Percentiles rank a stretch among this genome's conserved stretches.
Conservation (phyloP, 2,888 invertebrate species). For the Drosophila formosana region DNA sequence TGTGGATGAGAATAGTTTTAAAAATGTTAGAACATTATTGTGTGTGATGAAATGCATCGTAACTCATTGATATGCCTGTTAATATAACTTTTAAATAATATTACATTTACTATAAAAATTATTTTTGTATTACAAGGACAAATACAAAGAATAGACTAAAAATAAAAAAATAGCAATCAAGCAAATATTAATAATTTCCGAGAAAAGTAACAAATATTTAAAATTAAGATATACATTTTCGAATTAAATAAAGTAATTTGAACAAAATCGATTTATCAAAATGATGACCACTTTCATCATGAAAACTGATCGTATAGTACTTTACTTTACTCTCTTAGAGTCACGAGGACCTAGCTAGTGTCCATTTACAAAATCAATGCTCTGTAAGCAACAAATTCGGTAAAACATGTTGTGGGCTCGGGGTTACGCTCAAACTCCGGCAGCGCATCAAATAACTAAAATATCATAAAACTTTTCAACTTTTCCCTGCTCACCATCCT, state of each 20-base stretch:
- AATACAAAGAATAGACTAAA: too few relatives aligned
- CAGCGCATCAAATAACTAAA: constrained; percentile 63
- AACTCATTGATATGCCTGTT: not conserved
- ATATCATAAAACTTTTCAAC: constrained; percentile 74
- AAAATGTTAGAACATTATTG: constrained; percentile 2
- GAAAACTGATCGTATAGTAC: not conserved
- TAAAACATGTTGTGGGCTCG: constrained; percentile 19
- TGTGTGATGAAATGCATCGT: too few relatives aligned
- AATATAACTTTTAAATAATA: not conserved
- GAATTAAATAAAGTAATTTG: not conserved
- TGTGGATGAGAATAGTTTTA: constrained; percentile 22
- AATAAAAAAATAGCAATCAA: too few relatives aligned
- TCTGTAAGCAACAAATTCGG: constrained; percentile 38
- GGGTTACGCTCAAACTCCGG: constrained; percentile 28
- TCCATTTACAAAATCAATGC: constrained; percentile 54
- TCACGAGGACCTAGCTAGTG: not conserved
- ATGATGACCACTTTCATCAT: not conserved
- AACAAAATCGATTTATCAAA: not conserved
- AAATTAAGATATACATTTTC: too few relatives aligned
- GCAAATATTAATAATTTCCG: too few relatives aligned
- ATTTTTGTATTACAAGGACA: too few relatives aligned
- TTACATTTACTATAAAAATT: not conserved
- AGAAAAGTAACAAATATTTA: too few relatives aligned
- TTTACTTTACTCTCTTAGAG: not conserved
- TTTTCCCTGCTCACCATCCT: constrained; percentile 47